These are phyloP conservation scores for Falco novaeseelandiae DNA, from an alignment of 2,797 vertebrate genomes.

Conservation along the genomic window DNA sequence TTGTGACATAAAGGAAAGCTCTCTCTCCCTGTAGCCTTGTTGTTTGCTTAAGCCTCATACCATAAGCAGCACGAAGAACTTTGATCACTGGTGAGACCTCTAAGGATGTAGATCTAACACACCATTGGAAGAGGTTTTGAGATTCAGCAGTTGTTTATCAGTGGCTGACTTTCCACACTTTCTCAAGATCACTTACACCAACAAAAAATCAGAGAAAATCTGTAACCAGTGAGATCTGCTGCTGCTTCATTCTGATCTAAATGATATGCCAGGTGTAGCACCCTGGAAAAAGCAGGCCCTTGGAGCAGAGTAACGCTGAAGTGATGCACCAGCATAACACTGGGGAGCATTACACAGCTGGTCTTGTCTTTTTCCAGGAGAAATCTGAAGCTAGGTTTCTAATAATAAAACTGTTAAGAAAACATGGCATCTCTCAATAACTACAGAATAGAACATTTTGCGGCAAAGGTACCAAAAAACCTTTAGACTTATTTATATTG, in stretches of 20 bases:
- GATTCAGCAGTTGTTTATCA: neutral
- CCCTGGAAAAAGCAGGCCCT: neutral
- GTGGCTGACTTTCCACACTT: neutral
- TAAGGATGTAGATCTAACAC: neutral
- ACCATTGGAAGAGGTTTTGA: neutral
- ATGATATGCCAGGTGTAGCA: neutral
- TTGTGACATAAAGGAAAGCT: neutral
- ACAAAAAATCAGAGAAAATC: neutral
- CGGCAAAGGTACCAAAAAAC: conserved; percentile 5
- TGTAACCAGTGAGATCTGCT: neutral
- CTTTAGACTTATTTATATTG: neutral
- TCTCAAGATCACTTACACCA: neutral
- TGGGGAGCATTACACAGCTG: neutral
- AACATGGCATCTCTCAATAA: neutral
- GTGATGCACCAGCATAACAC: neutral
- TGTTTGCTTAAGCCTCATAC: neutral
- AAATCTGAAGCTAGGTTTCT: conserved; percentile 26
- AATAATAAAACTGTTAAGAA: conserved; percentile 9
- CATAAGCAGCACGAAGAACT: neutral
- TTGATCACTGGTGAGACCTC: neutral
- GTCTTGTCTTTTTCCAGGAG: neutral
- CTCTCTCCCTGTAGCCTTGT: neutral
- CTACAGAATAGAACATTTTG: neutral
- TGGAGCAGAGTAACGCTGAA: neutral
- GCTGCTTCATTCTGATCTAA: neutral